phyloP scores from a whole-genome alignment of 35 echinoderm and acorn worm genomes.

The Diadema setosum region DNA sequence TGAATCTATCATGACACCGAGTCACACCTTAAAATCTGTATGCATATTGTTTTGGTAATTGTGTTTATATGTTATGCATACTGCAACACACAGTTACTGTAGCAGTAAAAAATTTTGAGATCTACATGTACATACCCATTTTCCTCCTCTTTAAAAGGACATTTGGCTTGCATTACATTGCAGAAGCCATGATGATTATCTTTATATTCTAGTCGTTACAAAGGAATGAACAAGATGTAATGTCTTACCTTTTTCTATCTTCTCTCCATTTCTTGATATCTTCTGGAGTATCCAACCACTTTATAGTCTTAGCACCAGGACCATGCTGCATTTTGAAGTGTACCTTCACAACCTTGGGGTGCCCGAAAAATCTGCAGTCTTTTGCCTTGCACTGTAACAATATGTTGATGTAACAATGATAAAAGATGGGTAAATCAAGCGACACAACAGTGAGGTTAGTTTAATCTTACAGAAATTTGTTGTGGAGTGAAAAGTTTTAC shows the following conservation, averaged over 20 bases:
- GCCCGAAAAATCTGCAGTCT: constrained; percentile 62
- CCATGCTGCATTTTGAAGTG: constrained; percentile 55
- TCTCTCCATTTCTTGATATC: constrained; percentile 55
- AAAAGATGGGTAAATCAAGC: no score
- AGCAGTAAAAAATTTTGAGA: not conserved
- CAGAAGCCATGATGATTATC: not conserved
- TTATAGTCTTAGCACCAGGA: constrained; percentile 34
- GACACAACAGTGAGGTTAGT: no score
- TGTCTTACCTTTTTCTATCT: constrained; percentile 37
- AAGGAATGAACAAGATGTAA: not conserved
- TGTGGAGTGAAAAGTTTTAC: no score
- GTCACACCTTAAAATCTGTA: no score
- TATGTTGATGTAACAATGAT: no score
- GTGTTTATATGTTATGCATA: not conserved
- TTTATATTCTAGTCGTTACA: not conserved
- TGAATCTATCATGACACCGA: no score
- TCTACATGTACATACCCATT: not conserved
- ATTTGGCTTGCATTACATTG: not conserved
- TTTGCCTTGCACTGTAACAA: constrained; percentile 24
- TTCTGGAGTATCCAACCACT: constrained; percentile 38
- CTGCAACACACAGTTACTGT: not conserved
- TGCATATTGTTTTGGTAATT: no score
- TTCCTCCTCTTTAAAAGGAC: not conserved
- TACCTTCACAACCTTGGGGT: constrained; percentile 53
- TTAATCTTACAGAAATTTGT: no score